Conservation (phyloP, 2,797 vertebrate genomes). For the Urophycis tenuis region DNA sequence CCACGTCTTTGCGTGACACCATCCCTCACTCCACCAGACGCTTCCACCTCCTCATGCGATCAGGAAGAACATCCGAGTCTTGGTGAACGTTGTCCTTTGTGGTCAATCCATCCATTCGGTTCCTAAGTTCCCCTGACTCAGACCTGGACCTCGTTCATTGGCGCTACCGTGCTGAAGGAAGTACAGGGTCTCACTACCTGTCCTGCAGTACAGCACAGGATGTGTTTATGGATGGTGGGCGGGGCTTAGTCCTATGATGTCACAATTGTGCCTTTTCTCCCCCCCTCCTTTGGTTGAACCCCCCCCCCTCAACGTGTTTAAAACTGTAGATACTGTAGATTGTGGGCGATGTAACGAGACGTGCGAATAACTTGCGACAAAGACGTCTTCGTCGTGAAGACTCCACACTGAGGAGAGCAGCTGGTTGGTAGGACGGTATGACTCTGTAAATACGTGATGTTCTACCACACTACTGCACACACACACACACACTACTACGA, state of each 20-base stretch:
- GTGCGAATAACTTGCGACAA: background rate
- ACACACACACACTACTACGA: no score
- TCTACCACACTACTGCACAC: background rate
- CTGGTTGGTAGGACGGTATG: no score
- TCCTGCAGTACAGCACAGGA: background rate
- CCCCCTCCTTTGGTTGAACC: background rate
- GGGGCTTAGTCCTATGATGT: background rate
- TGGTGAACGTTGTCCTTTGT: background rate
- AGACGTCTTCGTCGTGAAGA: background rate
- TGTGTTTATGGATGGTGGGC: background rate
- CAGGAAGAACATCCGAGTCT: background rate
- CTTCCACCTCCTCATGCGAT: background rate
- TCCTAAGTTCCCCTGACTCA: background rate
- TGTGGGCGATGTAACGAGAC: background rate
- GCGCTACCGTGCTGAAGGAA: background rate
- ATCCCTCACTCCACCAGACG: background rate
- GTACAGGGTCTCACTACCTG: background rate
- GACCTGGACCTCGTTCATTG: background rate
- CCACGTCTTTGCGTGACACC: background rate
- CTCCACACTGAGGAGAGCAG: no score
- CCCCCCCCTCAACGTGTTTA: background rate
- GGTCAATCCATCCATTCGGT: background rate
- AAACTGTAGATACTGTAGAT: constrained; percentile 3
- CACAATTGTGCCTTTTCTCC: background rate
- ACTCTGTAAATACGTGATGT: background rate